phyloP scores from a whole-genome alignment of 92 coral and sea anemone genomes.

The Phenganax subtilis region DNA sequence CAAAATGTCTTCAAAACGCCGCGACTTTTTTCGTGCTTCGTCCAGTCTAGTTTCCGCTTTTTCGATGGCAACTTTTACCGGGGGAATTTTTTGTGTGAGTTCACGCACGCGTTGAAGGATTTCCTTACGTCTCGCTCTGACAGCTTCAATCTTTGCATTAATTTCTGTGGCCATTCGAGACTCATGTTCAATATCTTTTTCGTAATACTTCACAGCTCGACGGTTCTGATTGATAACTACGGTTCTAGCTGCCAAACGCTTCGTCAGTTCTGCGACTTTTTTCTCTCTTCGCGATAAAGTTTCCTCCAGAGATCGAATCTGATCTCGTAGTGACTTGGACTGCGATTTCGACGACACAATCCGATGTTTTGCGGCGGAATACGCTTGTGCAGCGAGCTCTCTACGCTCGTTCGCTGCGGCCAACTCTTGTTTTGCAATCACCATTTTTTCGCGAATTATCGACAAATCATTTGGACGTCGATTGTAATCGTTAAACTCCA shows the following conservation, averaged over 20 bases:
- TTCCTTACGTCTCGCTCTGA: constrained; percentile 33
- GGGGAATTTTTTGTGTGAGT: constrained; percentile 45
- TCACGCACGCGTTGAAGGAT: constrained; percentile 18
- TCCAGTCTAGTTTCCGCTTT: constrained; percentile 57
- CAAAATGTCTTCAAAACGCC: constrained; percentile 35
- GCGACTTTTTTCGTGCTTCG: constrained; percentile 53
- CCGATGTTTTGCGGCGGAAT: constrained; percentile 56
- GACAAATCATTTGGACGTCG: constrained; percentile 45
- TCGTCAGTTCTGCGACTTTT: constrained; percentile 47
- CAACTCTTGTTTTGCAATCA: constrained; percentile 62
- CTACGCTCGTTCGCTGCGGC: constrained; percentile 58
- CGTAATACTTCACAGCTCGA: constrained; percentile 36
- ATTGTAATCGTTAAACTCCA: constrained; percentile 21
- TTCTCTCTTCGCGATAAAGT: constrained; percentile 55
- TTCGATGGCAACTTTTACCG: constrained; percentile 59
- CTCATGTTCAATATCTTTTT: constrained; percentile 19
- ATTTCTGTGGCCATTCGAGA: constrained; percentile 45
- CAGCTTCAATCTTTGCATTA: constrained; percentile 62
- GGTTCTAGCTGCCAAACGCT: constrained; percentile 46
- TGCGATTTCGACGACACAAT: constrained; percentile 52
- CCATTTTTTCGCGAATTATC: constrained; percentile 76
- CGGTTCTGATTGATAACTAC: constrained; percentile 58
- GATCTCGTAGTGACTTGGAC: constrained; percentile 56
- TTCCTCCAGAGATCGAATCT: constrained; percentile 63
- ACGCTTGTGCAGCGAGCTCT: constrained; percentile 53